These are phyloP conservation scores for Acanthococcus lagerstroemiae DNA, from an alignment of 2,888 invertebrate species.

Conservation along the genomic window DNA sequence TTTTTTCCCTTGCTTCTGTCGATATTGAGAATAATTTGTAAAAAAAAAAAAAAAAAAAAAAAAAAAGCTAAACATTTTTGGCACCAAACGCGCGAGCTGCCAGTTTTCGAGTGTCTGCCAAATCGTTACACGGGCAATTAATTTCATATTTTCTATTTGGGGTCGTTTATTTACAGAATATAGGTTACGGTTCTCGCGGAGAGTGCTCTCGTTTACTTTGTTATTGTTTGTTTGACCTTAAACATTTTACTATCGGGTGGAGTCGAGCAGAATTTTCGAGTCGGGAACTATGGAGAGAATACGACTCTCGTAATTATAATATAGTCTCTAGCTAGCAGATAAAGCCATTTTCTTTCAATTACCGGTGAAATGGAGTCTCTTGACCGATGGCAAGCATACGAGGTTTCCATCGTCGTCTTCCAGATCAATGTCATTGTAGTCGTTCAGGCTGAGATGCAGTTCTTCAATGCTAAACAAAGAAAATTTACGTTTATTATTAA, in stretches of 20 bases:
- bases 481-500: background rate
- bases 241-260: background rate
- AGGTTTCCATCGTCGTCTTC: slow-evolving; percentile 43
- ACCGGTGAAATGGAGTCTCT: slow-evolving; percentile 76
- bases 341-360: slow-evolving; percentile 43
- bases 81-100: too few species aligned
- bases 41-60: too few species aligned
- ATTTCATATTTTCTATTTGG: background rate
- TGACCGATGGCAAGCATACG: slow-evolving; percentile 55
- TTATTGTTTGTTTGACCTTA: too few species aligned
- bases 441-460: slow-evolving; percentile 83
- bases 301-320: background rate
- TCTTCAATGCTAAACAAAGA: slow-evolving; percentile 58
- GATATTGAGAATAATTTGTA: too few species aligned
- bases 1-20: too few species aligned
- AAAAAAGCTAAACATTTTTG: too few species aligned
- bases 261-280: background rate
- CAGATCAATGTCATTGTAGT: slow-evolving; percentile 66
- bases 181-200: slow-evolving; percentile 2
- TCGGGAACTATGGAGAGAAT: background rate
- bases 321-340: background rate
- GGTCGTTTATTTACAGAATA: slow-evolving; percentile 23
- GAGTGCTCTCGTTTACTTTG: too few species aligned
- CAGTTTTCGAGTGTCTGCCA: too few species aligned
- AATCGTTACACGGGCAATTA: background rate